These are phyloP conservation scores for Fissipunctia ypsillon DNA, from an alignment of 2,888 invertebrate species.

Conservation along the genomic window DNA sequence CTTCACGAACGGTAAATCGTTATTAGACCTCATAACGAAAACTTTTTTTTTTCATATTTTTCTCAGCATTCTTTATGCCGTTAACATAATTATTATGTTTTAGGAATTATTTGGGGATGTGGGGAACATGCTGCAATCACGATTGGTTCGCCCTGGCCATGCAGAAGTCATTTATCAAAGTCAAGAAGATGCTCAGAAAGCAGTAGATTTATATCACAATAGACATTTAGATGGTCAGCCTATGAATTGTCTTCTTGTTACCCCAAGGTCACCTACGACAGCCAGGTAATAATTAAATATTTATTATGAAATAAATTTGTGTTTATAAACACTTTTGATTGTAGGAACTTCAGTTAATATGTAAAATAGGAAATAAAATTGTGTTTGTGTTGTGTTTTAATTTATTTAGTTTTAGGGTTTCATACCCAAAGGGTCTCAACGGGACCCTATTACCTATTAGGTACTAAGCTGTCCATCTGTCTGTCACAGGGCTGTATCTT, in stretches of 20 bases:
- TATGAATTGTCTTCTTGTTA: slow-evolving; percentile 96
- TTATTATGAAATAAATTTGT: not conserved
- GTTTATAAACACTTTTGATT: not conserved
- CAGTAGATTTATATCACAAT: slow-evolving; percentile 98
- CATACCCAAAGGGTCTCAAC: no score
- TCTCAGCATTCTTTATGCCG: no score
- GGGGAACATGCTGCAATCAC: slow-evolving; percentile 95
- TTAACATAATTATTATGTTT: slow-evolving; percentile 42
- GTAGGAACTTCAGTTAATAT: not conserved
- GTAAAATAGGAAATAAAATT: not conserved
- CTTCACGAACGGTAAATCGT: not conserved
- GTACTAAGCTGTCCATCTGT: no score
- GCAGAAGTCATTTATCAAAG: slow-evolving; percentile 97
- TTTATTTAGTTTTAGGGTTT: not conserved
- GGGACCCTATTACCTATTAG: no score
- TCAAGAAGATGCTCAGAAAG: slow-evolving; percentile 96
- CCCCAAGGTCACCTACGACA: slow-evolving; percentile 88
- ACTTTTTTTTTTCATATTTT: not conserved
- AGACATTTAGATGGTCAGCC: slow-evolving; percentile 97
- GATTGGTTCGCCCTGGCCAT: slow-evolving; percentile 95
- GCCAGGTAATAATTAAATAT: slow-evolving; percentile 69
- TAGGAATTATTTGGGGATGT: slow-evolving; percentile 98
- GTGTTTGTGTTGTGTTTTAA: not conserved
- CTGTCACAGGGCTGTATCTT: not conserved
- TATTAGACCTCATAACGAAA: not conserved